phyloP scores from a whole-genome alignment of 2,888 invertebrate genomes.

The Phyto melanocephala region DNA sequence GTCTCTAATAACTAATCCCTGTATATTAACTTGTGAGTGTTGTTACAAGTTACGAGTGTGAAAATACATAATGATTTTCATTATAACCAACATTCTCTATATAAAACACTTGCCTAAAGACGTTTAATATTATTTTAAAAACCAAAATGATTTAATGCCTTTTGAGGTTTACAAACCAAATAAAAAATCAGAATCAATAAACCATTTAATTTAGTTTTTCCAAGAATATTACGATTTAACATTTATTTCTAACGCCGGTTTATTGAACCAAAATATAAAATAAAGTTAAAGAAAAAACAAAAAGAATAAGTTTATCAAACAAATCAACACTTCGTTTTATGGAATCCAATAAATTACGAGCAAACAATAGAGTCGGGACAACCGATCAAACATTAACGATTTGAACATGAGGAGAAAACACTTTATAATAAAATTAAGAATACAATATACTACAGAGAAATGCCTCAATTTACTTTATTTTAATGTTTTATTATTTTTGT shows the following conservation, averaged over 20 bases:
- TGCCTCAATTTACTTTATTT: background rate
- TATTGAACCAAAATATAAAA: constrained; percentile 25
- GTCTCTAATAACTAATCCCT: background rate
- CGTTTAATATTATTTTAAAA: constrained; percentile 15
- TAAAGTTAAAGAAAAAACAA: background rate
- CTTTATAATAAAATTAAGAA: constrained; percentile 36
- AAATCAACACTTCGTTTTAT: constrained; percentile 46
- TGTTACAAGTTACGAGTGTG: background rate
- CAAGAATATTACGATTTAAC: background rate
- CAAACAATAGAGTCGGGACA: constrained; percentile 11
- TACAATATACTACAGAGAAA: background rate
- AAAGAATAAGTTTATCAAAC: constrained; percentile 4
- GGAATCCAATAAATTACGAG: constrained; percentile 43
- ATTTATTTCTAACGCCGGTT: constrained; percentile 12
- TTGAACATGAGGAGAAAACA: constrained; percentile 8
- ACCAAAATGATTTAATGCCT: constrained; percentile 36
- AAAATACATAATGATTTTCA: background rate
- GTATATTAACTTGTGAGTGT: background rate
- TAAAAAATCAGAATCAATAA: constrained; percentile 24
- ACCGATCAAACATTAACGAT: constrained; percentile 27
- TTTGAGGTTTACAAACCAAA: background rate
- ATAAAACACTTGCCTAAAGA: background rate
- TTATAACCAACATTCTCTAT: background rate
- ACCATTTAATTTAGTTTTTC: constrained; percentile 42
- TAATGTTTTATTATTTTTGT: constrained; percentile 22